A percentile compares a stretch with the other conserved stretches of the same genome.
Conservation (phyloP, 2,113 vertebrate species). For the Fulmarus glacialis region DNA sequence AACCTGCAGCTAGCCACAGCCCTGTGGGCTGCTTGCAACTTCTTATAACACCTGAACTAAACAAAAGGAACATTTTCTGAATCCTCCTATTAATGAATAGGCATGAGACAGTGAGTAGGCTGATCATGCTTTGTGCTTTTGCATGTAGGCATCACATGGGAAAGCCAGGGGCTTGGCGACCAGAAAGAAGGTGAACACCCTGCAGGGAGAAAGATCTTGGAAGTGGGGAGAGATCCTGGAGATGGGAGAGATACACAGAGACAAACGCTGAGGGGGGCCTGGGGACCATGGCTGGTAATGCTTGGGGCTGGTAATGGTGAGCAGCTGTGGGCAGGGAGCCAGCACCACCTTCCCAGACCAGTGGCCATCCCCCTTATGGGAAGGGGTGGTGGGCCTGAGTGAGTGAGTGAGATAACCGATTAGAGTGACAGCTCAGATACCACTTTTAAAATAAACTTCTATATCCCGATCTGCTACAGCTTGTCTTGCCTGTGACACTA, state of each 20-base stretch:
- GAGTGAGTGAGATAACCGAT: accelerated
- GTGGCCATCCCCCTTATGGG: accelerated
- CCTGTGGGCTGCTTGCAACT: background rate
- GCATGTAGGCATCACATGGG: background rate
- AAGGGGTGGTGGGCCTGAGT: background rate
- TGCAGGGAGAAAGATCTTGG: background rate
- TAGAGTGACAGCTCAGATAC: accelerated
- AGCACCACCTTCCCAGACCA: background rate
- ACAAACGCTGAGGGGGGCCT: background rate
- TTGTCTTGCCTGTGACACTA: background rate
- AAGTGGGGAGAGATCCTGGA: background rate
- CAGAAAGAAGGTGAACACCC: background rate
- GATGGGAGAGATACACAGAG: background rate
- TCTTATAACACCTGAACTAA: background rate
- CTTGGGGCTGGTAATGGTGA: no score
- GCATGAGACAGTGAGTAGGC: background rate
- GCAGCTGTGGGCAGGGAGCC: background rate
- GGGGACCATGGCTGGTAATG: background rate
- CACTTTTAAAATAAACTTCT: background rate
- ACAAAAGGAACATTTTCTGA: background rate
- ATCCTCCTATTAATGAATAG: background rate
- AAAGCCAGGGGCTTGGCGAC: background rate
- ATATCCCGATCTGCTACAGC: background rate
- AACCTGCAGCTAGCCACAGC: background rate
- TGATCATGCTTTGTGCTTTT: background rate